These are phyloP conservation scores for Botrylloides violaceus DNA, from an alignment of 23 tunicate species.

Conservation along the genomic window DNA sequence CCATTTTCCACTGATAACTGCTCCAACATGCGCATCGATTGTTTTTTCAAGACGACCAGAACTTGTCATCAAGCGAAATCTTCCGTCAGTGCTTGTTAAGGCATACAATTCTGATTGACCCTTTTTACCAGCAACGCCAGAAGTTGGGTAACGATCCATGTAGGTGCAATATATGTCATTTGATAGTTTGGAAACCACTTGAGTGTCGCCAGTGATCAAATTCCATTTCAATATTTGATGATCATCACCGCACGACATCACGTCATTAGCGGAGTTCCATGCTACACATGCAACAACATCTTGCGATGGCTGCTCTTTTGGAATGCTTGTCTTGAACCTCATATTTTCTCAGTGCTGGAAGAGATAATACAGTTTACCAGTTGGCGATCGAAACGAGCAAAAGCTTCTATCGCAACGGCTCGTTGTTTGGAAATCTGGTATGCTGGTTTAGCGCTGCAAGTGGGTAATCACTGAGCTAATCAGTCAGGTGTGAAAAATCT, in stretches of 20 bases:
- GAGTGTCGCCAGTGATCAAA: slow-evolving; percentile 58
- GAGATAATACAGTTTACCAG: neutral
- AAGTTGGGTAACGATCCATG: slow-evolving; percentile 36
- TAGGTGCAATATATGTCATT: slow-evolving; percentile 71
- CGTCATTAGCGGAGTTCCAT: slow-evolving; percentile 74
- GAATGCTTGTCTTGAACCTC: slow-evolving; percentile 54
- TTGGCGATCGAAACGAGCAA: too few species aligned
- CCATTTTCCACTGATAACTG: slow-evolving; percentile 83
- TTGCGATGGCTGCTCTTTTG: slow-evolving; percentile 39
- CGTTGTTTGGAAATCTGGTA: neutral
- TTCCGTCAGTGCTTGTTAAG: slow-evolving; percentile 83
- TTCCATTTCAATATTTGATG: slow-evolving; percentile 61
- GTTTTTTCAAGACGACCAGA: slow-evolving; percentile 83
- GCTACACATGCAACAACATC: slow-evolving; percentile 73
- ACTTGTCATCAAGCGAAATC: slow-evolving; percentile 45
- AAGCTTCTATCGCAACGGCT: slow-evolving; percentile 2
- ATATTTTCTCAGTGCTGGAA: neutral
- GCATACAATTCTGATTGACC: slow-evolving; percentile 35
- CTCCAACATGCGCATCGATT: slow-evolving; percentile 82
- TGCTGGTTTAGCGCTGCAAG: neutral
- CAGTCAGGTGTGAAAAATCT: too few species aligned
- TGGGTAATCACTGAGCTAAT: too few species aligned
- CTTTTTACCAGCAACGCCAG: slow-evolving; percentile 49
- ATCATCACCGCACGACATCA: slow-evolving; percentile 75
- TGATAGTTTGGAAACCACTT: slow-evolving; percentile 34